Conservation (phyloP, 2,113 vertebrate species). For the Entelurus aequoreus region DNA sequence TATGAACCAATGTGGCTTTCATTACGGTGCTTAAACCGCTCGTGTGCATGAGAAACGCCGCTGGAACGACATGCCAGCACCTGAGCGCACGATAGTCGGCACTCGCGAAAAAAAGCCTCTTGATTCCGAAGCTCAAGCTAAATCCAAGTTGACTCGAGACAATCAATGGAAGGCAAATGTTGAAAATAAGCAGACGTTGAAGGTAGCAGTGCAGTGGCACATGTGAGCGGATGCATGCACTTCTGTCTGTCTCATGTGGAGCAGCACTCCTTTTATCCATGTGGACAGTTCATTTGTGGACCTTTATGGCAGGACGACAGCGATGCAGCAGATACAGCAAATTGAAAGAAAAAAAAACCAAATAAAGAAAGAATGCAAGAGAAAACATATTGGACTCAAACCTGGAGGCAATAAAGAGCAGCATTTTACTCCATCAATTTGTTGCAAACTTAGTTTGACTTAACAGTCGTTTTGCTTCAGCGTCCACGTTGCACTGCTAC, state of each 20-base stretch:
- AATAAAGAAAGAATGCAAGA: background rate
- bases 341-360: background rate
- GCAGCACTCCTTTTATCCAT: conserved; percentile 8
- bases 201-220: background rate
- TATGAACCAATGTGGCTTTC: conserved; percentile 43
- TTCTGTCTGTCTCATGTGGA: background rate
- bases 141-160: conserved; percentile 1
- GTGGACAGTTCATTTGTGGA: conserved; percentile 4
- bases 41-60: conserved; percentile 5
- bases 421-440: background rate
- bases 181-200: conserved; percentile 13
- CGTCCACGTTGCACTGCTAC: background rate
- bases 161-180: conserved; percentile 10
- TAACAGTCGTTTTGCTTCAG: conserved; percentile 4
- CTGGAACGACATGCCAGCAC: conserved; percentile 14
- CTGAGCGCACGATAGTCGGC: conserved; percentile 15
- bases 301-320: background rate
- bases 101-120: conserved; percentile 6
- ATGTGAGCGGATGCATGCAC: background rate
- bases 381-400: background rate
- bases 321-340: background rate
- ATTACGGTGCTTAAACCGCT: conserved; percentile 31
- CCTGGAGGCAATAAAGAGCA: conserved; percentile 1
- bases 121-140: conserved; percentile 10
- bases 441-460: background rate